These are phyloP conservation scores for Chrysodeixis includens DNA, from an alignment of 2,888 invertebrate genomes.

Conservation along the genomic window DNA sequence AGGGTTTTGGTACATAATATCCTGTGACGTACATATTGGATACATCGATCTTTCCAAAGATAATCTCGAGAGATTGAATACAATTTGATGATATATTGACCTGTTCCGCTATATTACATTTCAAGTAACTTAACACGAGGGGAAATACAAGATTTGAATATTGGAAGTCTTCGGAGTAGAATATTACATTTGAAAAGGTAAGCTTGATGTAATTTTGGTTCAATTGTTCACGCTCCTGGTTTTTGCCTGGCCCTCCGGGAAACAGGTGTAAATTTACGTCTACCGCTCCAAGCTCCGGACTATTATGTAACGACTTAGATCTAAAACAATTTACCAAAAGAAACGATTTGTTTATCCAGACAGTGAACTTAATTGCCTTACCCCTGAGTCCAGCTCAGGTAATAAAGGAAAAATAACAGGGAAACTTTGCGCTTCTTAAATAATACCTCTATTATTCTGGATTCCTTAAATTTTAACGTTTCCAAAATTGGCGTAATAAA, in stretches of 20 bases:
- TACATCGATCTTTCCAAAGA: not conserved
- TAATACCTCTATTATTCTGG: constrained; percentile 30
- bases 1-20: constrained; percentile 8
- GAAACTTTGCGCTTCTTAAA: constrained; percentile 16
- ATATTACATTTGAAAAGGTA: not conserved
- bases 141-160: not conserved
- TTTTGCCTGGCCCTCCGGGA: too few species aligned
- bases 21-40: not conserved
- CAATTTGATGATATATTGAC: not conserved
- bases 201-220: too few species aligned
- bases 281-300: not conserved
- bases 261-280: constrained; percentile 3
- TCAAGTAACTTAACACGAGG: not conserved
- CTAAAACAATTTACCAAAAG: constrained; percentile 5
- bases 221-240: too few species aligned
- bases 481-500: constrained; percentile 12
- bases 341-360: constrained; percentile 7
- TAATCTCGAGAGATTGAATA: not conserved
- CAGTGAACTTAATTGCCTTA: constrained; percentile 4
- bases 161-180: not conserved
- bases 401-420: constrained; percentile 3
- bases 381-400: not conserved
- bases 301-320: not conserved
- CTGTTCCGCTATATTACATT: not conserved
- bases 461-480: constrained; percentile 29